A percentile compares a stretch with the other conserved stretches of the same genome.
These are phyloP conservation scores for Lobophora halterata DNA, from an alignment of 2,888 invertebrate genomes.

Conservation along the genomic window DNA sequence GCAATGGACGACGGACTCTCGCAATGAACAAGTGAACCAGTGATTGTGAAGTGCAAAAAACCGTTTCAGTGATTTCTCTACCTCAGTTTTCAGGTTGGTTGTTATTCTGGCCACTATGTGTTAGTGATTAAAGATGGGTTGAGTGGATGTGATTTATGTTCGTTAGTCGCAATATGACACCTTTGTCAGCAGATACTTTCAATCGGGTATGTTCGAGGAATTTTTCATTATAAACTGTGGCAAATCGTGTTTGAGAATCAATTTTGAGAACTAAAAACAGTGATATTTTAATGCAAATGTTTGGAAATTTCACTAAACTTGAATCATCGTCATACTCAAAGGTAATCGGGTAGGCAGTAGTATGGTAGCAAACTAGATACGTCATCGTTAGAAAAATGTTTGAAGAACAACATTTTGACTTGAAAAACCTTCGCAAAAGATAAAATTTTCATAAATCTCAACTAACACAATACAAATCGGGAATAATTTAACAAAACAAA, in stretches of 20 bases:
- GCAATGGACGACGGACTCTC: slow-evolving; percentile 55
- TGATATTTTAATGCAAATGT: slow-evolving; percentile 1
- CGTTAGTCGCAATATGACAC: slow-evolving; percentile 12
- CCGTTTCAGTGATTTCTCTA: slow-evolving; percentile 34
- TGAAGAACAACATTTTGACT: slow-evolving; percentile 1
- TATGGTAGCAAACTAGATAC: slow-evolving; percentile 22
- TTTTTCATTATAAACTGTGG: slow-evolving; percentile 18
- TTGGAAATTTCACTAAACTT: slow-evolving; percentile 1
- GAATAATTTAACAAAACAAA: too few species aligned
- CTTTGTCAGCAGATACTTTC: slow-evolving; percentile 13
- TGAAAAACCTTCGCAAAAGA: slow-evolving; percentile 4
- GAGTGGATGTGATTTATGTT: slow-evolving; percentile 11
- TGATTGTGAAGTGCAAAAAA: slow-evolving; percentile 37
- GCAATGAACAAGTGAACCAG: slow-evolving; percentile 37
- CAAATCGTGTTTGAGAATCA: slow-evolving; percentile 6
- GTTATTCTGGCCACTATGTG: slow-evolving; percentile 1
- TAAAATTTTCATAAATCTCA: not conserved
- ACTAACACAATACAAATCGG: too few species aligned
- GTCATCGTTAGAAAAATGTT: slow-evolving; percentile 26
- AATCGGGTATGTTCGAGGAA: slow-evolving; percentile 17
- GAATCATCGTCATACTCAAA: slow-evolving; percentile 2
- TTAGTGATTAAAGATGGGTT: not conserved
- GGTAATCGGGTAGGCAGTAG: slow-evolving; percentile 12
- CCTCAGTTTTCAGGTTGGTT: slow-evolving; percentile 55
- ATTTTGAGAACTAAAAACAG: not conserved